phyloP scores from a whole-genome alignment of 2,113 vertebrate genomes.

The Acanthochromis polyacanthus region DNA sequence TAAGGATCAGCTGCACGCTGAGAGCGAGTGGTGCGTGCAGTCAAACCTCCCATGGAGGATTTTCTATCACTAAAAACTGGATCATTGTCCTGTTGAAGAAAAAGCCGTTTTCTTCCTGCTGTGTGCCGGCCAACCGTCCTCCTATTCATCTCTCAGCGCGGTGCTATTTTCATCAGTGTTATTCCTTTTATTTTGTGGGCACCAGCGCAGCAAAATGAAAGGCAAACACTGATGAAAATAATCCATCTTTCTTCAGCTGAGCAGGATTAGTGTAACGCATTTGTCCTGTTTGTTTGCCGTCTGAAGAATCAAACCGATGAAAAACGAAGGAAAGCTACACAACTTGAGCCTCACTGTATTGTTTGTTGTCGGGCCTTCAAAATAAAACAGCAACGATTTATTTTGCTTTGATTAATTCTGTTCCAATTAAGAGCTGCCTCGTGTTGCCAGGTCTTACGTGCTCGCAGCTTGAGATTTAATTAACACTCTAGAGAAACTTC shows the following conservation, averaged over 20 bases:
- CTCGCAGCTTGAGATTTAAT: constrained; percentile 13
- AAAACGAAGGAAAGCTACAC: neutral
- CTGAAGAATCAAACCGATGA: constrained; percentile 19
- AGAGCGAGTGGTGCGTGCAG: neutral
- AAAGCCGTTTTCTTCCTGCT: constrained; percentile 1
- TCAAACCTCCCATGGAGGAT: constrained; percentile 1
- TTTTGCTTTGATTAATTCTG: constrained; percentile 27
- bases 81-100: constrained; percentile 25
- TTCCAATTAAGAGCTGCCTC: constrained; percentile 2
- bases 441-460: neutral
- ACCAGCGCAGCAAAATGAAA: constrained; percentile 8
- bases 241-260: constrained; percentile 36
- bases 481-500: neutral
- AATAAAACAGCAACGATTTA: neutral
- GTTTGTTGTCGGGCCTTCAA: constrained; percentile 19
- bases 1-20: neutral
- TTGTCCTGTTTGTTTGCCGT: constrained; percentile 3
- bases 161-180: neutral
- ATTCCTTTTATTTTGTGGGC: no score
- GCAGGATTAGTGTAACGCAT: constrained; percentile 17
- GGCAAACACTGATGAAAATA: constrained; percentile 34
- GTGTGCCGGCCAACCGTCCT: neutral
- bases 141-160: constrained; percentile 15
- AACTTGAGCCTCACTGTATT: neutral
- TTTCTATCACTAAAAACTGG: constrained; percentile 16